phyloP scores from a whole-genome alignment of 2,888 invertebrate genomes.

The Entomobrya multifasciata region DNA sequence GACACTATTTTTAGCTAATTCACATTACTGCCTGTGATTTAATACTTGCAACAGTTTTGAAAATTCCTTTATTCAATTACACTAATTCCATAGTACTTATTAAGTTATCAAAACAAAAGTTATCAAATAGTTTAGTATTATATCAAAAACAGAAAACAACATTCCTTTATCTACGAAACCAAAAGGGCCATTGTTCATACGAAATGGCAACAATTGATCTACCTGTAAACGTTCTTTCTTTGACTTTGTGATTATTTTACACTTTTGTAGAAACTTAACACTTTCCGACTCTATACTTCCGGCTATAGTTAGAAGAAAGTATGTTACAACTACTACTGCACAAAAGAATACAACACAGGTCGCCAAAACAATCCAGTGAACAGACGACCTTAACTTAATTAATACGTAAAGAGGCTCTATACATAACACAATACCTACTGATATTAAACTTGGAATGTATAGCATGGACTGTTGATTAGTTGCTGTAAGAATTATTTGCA shows the following conservation, averaged over 20 bases:
- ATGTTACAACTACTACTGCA: neutral
- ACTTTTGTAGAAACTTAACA: neutral
- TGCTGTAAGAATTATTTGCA: neutral
- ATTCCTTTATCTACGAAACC: neutral
- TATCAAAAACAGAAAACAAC: constrained; percentile 6
- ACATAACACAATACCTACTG: constrained; percentile 22
- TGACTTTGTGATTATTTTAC: neutral
- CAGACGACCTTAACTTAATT: neutral
- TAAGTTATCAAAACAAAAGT: constrained; percentile 11
- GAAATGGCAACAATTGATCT: neutral
- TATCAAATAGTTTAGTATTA: constrained; percentile 21
- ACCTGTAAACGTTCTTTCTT: neutral
- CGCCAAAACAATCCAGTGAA: neutral
- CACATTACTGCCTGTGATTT: no score
- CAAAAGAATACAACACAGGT: neutral
- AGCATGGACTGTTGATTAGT: neutral
- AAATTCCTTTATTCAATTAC: no score
- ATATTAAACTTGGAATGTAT: neutral
- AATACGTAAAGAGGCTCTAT: neutral
- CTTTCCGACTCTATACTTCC: neutral
- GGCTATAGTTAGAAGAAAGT: neutral
- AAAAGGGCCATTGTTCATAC: neutral
- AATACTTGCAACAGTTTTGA: no score
- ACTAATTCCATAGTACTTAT: no score
- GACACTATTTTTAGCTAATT: no score